A percentile compares a stretch with the other conserved stretches of the same genome.
Evolutionary conservation across 1,140 invertebrate species (phyloP).

Genomic region (Euura saliciscinereae): DNA sequence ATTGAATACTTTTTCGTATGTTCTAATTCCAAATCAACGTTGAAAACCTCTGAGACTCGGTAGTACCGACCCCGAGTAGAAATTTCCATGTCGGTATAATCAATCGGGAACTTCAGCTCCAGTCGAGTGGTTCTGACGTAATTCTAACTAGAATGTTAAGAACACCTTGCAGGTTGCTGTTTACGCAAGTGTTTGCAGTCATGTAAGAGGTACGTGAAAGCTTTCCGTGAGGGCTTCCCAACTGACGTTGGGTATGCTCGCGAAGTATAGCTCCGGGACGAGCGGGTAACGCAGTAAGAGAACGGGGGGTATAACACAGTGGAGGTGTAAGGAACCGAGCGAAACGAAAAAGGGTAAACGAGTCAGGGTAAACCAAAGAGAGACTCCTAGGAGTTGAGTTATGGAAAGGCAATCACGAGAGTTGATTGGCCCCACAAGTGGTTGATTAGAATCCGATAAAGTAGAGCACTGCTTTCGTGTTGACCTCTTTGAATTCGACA

Average conservation of each 20-base stretch:
- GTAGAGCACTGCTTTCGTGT: slow-evolving; percentile 5
- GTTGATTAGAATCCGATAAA: slow-evolving; percentile 14
- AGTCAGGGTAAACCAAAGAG: no score
- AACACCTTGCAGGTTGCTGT: no score
- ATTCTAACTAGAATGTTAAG: no score
- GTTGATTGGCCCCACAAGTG: slow-evolving; percentile 15
- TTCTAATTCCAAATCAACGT: not conserved
- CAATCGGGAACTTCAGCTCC: no score
- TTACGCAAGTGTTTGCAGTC: no score
- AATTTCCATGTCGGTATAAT: no score
- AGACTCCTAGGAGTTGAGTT: not conserved
- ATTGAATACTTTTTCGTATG: not conserved
- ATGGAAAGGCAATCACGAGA: slow-evolving; percentile 9
- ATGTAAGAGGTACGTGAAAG: no score
- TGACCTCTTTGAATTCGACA: slow-evolving; percentile 1
- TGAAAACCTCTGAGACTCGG: not conserved
- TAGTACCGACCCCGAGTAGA: no score
- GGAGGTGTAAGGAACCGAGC: not conserved
- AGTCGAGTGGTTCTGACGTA: no score
- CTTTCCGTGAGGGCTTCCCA: no score
- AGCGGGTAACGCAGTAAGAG: not conserved
- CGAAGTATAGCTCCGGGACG: no score
- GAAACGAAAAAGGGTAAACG: not conserved
- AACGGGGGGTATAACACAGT: not conserved
- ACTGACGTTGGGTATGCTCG: no score